Percentiles rank a stretch among this genome's conserved stretches.
These are phyloP conservation scores for human (Homo sapiens) DNA, from an alignment of 2,113 vertebrate genomes.

Conservation along the genomic window DNA sequence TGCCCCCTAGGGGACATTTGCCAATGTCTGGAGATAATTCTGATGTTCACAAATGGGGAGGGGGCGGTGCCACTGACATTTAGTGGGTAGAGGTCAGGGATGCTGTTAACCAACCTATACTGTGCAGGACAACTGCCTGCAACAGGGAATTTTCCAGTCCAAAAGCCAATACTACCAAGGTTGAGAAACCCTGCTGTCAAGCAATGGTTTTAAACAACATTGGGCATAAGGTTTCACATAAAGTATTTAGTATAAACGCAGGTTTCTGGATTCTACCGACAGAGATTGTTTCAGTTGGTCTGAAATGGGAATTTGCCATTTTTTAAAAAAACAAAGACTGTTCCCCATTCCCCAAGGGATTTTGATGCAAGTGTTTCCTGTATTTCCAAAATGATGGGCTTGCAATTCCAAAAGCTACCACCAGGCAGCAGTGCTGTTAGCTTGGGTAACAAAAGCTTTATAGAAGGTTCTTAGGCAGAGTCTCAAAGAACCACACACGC, in stretches of 20 bases:
- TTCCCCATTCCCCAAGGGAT: not conserved
- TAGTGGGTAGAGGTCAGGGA: not conserved
- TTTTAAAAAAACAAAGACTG: not conserved
- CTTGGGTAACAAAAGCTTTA: not conserved
- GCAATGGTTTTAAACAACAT: not conserved
- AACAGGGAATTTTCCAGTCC: not conserved
- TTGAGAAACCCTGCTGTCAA: not conserved
- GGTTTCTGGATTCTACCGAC: not conserved
- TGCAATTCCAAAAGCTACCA: conserved; percentile 42
- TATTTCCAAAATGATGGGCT: not conserved
- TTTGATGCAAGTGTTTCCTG: not conserved
- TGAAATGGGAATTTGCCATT: not conserved
- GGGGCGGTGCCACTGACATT: not conserved
- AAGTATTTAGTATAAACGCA: not conserved
- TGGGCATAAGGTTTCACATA: not conserved
- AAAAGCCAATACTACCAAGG: not conserved
- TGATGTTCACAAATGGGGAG: not conserved
- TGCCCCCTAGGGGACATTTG: not conserved
- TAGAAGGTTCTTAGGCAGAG: not conserved
- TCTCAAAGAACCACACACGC: not conserved
- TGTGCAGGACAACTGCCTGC: not conserved
- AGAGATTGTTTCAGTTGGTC: not conserved
- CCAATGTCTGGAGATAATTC: not conserved
- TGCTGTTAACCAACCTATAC: not conserved
- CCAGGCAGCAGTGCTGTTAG: not conserved